These are phyloP conservation scores for Cryptotermes secundus DNA, from an alignment of 1,140 invertebrate genomes.

Conservation along the genomic window DNA sequence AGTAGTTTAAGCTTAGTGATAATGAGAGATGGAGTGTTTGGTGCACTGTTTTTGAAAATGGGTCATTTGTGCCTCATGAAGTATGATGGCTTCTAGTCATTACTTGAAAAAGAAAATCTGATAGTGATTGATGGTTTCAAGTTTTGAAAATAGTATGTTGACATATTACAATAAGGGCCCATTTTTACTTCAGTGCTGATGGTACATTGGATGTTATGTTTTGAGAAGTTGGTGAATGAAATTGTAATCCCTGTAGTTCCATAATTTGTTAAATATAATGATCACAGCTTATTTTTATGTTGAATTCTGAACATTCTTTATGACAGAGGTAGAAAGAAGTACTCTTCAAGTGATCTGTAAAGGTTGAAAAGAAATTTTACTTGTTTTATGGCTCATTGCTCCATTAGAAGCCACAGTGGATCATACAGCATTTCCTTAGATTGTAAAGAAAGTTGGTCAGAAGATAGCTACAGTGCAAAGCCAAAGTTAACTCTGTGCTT, in stretches of 20 bases:
- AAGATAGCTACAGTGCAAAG: too few relatives aligned
- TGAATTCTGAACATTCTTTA: neutral
- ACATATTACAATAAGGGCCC: neutral
- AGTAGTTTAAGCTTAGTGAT: neutral
- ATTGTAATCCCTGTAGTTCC: conserved; percentile 9
- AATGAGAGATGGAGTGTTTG: neutral
- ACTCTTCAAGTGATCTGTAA: too few relatives aligned
- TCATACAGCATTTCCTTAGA: too few relatives aligned
- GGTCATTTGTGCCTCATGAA: neutral
- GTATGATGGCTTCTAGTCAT: neutral
- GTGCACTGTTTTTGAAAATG: neutral
- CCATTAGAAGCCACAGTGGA: too few relatives aligned
- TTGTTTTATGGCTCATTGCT: too few relatives aligned
- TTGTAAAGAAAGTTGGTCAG: too few relatives aligned
- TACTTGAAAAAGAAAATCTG: neutral
- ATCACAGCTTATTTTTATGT: neutral
- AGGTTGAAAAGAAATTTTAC: too few relatives aligned
- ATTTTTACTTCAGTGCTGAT: conserved; percentile 3
- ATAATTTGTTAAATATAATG: conserved; percentile 16
- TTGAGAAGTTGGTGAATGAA: neutral
- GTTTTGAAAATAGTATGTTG: neutral
- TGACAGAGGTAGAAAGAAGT: too few relatives aligned
- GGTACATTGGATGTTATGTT: neutral
- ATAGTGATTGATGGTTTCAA: neutral
- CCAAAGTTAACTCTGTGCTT: too few relatives aligned